A percentile compares a stretch with the other conserved stretches of the same genome.
These are phyloP conservation scores for Plutella xylostella DNA, from an alignment of 2,888 invertebrate genomes.

Conservation along the genomic window DNA sequence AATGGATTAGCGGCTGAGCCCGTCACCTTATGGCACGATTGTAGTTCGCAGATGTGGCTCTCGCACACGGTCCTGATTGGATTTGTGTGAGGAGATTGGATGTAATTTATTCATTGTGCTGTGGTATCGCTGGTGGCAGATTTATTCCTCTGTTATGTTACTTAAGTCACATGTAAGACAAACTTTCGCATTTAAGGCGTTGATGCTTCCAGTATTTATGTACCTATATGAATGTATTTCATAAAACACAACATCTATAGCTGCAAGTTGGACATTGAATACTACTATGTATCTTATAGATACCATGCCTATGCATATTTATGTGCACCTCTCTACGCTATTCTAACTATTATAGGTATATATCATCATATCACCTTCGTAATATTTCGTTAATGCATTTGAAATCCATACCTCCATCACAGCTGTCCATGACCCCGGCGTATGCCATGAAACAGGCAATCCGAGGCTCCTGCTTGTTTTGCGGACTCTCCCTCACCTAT, in stretches of 20 bases:
- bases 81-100: constrained; percentile 17
- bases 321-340: too few species aligned
- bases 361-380: too few species aligned
- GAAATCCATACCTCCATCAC: too few species aligned
- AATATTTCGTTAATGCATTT: too few species aligned
- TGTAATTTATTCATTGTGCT: constrained; percentile 8
- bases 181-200: background rate
- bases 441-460: background rate
- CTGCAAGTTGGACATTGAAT: too few species aligned
- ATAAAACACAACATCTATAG: too few species aligned
- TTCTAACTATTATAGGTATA: too few species aligned
- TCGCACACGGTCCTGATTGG: constrained; percentile 30
- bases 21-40: constrained; percentile 47
- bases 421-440: background rate
- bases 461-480: constrained; percentile 11
- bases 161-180: background rate
- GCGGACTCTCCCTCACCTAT: constrained; percentile 46
- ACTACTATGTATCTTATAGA: too few species aligned
- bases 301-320: too few species aligned
- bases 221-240: too few species aligned
- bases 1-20: constrained; percentile 60
- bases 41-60: constrained; percentile 43
- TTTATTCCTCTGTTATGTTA: constrained; percentile 7
- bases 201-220: too few species aligned
- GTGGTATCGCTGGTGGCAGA: constrained; percentile 6